phyloP scores from a whole-genome alignment of 2,888 invertebrate species.

The Heteromyza rotundicornis region DNA sequence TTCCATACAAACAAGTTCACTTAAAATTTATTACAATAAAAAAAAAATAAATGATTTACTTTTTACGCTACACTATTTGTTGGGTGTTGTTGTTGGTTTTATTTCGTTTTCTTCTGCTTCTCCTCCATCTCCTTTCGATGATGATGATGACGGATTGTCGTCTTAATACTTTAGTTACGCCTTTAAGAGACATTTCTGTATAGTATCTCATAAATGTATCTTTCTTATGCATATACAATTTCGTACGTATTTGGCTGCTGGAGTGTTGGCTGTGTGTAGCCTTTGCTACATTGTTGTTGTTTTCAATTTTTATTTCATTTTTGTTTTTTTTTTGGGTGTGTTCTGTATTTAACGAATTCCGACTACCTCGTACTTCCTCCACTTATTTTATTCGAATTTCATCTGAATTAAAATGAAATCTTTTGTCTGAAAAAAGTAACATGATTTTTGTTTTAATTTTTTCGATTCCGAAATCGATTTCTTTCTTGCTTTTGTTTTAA shows the following conservation, averaged over 20 bases:
- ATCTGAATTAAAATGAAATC: not conserved
- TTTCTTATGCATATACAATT: not conserved
- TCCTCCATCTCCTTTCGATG: not conserved
- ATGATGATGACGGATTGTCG: slow-evolving; percentile 6
- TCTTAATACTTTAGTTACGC: slow-evolving; percentile 6
- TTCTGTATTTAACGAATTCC: slow-evolving; percentile 51
- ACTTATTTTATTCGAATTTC: slow-evolving; percentile 18
- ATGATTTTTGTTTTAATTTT: slow-evolving; percentile 2
- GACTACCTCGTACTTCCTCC: slow-evolving; percentile 13
- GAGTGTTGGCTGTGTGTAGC: not conserved
- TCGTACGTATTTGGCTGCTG: not conserved
- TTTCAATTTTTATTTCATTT: slow-evolving; percentile 41
- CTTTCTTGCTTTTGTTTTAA: no score
- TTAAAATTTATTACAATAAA: no score
- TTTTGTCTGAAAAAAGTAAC: not conserved
- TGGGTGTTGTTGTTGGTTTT: not conserved
- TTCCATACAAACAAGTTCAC: no score
- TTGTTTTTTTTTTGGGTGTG: slow-evolving; percentile 47
- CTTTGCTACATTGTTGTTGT: slow-evolving; percentile 19
- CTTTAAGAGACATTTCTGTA: slow-evolving; percentile 2
- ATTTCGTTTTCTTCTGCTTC: not conserved
- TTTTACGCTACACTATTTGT: no score
- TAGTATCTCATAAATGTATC: not conserved
- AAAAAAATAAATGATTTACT: no score
- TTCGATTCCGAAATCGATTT: no score